Conservation (phyloP, 2,888 invertebrate genomes). For the Xestia c-nigrum region DNA sequence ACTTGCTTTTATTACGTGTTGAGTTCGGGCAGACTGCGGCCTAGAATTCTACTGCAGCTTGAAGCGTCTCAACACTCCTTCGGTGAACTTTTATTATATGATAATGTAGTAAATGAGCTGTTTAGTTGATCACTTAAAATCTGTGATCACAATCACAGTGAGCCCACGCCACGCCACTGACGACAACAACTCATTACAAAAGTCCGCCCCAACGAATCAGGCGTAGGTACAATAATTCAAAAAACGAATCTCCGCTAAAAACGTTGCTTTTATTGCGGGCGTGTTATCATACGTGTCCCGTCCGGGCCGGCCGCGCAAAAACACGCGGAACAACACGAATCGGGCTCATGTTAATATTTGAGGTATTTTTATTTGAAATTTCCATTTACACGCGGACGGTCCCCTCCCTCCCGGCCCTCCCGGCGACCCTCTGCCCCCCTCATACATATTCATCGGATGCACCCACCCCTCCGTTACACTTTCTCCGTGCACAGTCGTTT, state of each 20-base stretch:
- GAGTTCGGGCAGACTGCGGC: not conserved
- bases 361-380: conserved; percentile 91
- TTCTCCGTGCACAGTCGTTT: conserved; percentile 79
- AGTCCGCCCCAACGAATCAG: conserved; percentile 63
- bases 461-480: conserved; percentile 88
- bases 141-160: conserved; percentile 15
- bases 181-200: conserved; percentile 61
- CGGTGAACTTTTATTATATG: not conserved
- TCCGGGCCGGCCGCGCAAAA: conserved; percentile 72
- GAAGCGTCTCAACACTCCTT: not conserved
- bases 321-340: conserved; percentile 87
- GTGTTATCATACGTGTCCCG: conserved; percentile 85
- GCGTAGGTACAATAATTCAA: conserved; percentile 67
- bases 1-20: not conserved
- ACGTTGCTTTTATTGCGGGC: conserved; percentile 68
- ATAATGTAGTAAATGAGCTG: not conserved
- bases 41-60: too few species aligned
- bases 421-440: conserved; percentile 75
- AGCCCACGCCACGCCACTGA: conserved; percentile 38
- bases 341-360: conserved; percentile 90
- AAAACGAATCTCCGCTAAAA: conserved; percentile 74
- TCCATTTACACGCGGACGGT: conserved; percentile 87
- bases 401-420: conserved; percentile 66
- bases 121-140: not conserved
- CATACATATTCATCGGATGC: conserved; percentile 93